Evolutionary conservation across 2,113 vertebrate genomes (phyloP), one percentile per base, ranked within the genome.

Genomic region (Collichthys lucidus): DNA sequence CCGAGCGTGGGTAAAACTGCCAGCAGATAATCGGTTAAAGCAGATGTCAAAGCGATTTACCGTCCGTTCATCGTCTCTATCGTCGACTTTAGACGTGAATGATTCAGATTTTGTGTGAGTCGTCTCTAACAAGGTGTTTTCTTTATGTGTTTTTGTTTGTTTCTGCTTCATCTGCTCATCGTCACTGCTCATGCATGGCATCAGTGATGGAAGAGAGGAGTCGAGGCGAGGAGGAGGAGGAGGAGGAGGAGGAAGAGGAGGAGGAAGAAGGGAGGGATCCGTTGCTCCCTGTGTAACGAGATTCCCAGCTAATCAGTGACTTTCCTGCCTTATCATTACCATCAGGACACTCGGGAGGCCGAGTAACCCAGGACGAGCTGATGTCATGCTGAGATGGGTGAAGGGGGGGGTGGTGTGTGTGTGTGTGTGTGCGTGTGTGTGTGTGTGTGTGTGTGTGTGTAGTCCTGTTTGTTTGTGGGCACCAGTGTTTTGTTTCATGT

Each of bases 261-360:
- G 65, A 68, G 64, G 88, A 86, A 63, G 89, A 79, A 77, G 85
- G 90, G 90, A 92, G 90, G 86, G 91, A 93, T 93, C 88, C 73
- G 71, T 93, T 94, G 90, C 92, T 90, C 88, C 89, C 66, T 93
- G 87, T 95, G 95, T 96, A 95, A 95, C 89, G 91, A 94, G 94
- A 96, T 95, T 95, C 94, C 92, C 89, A 65, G 93, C 91, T 94
- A 94, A 95, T 95, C 94, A 95, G 93, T 95, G 93, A 94, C 94
- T 95, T 94, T 94, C 92, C 92, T 94, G 87, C 82, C 88, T 93
- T 96, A 95, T 96, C 94, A 89, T 71, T 89, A 89, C 89, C 91
- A 95, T 95, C 95, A 88, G 93, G 93, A 92, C 93, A 93, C 94
- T 93, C 88, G 80, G 94, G 92, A 95, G 92, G 92, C 92, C 92